Evolutionary conservation across 2,113 vertebrate species (phyloP), one percentile per base, ranked within the genome.

Genomic region (Stigmatopora argus): DNA sequence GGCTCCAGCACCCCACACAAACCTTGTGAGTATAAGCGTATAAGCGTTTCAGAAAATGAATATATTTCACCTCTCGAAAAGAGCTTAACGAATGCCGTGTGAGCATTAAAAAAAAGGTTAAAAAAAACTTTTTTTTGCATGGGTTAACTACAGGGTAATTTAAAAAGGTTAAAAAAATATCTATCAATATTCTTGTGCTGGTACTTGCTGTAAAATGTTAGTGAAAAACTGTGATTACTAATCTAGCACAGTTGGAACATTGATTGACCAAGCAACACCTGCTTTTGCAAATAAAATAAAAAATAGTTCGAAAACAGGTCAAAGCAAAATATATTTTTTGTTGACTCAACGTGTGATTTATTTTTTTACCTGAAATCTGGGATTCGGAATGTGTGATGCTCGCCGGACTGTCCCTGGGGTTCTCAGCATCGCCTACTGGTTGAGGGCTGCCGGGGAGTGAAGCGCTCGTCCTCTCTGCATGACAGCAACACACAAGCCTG

Each of bases 391-490:
- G 72, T 23, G 56, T 7, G 38, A 34, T 77, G 66, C 77, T 84
- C 12, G 71, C 2, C 3, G 85, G 81, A 53, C 83, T 82, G 41
- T 83, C 81, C 69, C 80, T 88, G 0, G 71, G 79, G 66, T 73
- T 85, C 4, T 75, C 77, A 0, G 35, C 67, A 63, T 48, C 66
- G 35, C 79, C 82, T 62, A 51, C 83, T 3, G 70, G 80, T 63
- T 70, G 80, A 3, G 86, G 87, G 70, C 86, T 87, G 70, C 51
- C 86, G 18, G 83, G 70, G 18, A 71, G 60, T 57, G 84, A 85
- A 45, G 78, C 82, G 70, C 75, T 88, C 56, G 74, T 55, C 41
- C 76, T 88, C 46, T 75, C 91, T 92, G 47, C 18, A 74, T 6
- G 9, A 23, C 7, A 65, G 12, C 49, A 59, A 61, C 10, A 58